Base-by-base conservation (phyloP, 2,888 invertebrate genomes). In the Xestobium rufovillosum region DNA sequence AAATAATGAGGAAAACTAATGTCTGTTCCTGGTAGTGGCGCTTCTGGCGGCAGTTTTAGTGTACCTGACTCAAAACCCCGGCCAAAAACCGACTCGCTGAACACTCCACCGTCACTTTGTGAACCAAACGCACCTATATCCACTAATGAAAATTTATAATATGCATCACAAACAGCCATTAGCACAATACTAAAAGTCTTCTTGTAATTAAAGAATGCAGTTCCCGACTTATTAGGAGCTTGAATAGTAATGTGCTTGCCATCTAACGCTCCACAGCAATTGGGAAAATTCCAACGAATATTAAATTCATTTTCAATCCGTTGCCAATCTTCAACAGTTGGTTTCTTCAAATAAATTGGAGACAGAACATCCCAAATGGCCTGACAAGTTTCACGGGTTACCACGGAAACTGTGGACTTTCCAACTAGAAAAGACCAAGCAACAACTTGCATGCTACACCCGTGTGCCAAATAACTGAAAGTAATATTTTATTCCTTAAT, bases 311-410 rank as follows among this genome's bases (percentile, higher is more conserved):
- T n/a, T n/a, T n/a, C n/a, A n/a, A n/a, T n/a, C n/a, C n/a, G n/a
- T 38, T 33, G 11, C 17, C 31, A 30, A 26, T 34, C 34, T 25
- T 39, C 16, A 12, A 10, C 9, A 30, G 25, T 14, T 16, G 26
- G 39, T 3, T 28, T n/a, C 17, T 34, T 23, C 16, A 30, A 26
- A 14, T 34, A 29, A 10, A 34, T 34, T 34, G 34, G 26, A n/a
- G n/a, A n/a, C n/a, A n/a, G n/a, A 38, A 38, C 34, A 23, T 33
- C 33, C 38, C 38, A 38, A 33, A 38, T 19, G 12, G 28, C 33
- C 28, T 34, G 26, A 12, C 26, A 26, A 10, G 38, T 38, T 27
- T 38, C 32, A 8, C 27, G 14, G 11, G 27, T 14, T 13, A 38
- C 26, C 6, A 26, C 9, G n/a, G 38, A 38, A 12, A 38, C 38